A percentile compares a stretch with the other conserved stretches of the same genome.
Evolutionary conservation across 2,113 vertebrate species (phyloP).

Genomic region (Bos indicus): DNA sequence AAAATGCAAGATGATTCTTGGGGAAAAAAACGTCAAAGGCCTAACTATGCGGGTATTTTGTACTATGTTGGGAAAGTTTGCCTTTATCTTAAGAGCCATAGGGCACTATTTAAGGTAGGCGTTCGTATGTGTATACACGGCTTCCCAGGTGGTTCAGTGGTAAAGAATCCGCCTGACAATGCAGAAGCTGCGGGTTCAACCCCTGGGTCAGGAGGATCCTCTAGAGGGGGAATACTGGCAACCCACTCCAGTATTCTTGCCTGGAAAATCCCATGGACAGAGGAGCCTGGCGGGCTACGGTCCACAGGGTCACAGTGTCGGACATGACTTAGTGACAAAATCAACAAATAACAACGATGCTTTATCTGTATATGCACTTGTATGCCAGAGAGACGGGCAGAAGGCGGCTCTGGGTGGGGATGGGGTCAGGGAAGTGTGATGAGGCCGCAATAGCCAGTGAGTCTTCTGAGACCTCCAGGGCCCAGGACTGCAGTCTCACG

Average conservation of each 20-base stretch:
- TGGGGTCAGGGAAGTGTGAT: not conserved
- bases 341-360: not conserved
- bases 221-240: not conserved
- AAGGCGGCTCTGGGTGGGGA: not conserved
- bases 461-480: not conserved
- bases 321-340: not conserved
- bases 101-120: not conserved
- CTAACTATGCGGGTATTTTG: not conserved
- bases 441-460: too few species aligned
- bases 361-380: not conserved
- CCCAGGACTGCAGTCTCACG: accelerated
- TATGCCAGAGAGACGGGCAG: not conserved
- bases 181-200: not conserved
- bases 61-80: not conserved
- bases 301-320: not conserved
- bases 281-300: not conserved
- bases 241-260: not conserved
- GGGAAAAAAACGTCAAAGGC: not conserved
- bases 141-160: not conserved
- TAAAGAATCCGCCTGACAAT: not conserved
- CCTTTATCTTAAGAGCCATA: not conserved
- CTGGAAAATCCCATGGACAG: not conserved
- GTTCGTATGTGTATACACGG: not conserved
- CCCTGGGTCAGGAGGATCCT: not conserved
- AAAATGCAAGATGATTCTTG: not conserved